These are phyloP conservation scores for Sinelater perroti DNA, from an alignment of 2,888 invertebrate species.

Conservation along the genomic window DNA sequence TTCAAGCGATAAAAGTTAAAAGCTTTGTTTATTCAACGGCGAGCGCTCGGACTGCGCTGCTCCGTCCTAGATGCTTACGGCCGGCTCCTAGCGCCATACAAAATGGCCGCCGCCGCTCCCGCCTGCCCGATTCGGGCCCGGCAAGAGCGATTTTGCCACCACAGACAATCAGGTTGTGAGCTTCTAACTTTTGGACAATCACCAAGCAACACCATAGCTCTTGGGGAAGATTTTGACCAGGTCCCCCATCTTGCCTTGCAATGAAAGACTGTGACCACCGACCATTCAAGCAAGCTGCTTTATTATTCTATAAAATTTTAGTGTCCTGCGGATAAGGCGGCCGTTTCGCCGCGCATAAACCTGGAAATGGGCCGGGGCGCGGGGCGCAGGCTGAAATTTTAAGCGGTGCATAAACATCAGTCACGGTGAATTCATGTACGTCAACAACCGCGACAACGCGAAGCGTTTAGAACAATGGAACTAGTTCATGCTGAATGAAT, in stretches of 20 bases:
- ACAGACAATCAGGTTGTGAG: too few species aligned
- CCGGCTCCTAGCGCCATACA: constrained; percentile 5
- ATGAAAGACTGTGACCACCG: neutral
- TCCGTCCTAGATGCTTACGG: constrained; percentile 1
- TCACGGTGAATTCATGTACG: constrained; percentile 6
- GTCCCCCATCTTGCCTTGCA: too few species aligned
- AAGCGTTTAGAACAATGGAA: constrained; percentile 24
- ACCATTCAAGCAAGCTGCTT: constrained; percentile 12
- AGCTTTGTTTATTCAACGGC: constrained; percentile 21
- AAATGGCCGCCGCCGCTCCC: too few species aligned
- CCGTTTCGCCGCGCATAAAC: constrained; percentile 13
- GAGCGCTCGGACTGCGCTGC: constrained; percentile 24
- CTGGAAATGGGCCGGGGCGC: constrained; percentile 31
- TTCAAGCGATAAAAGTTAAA: constrained; percentile 33
- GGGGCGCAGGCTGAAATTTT: constrained; percentile 19
- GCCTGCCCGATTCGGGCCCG: too few species aligned
- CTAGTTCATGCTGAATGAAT: constrained; percentile 32
- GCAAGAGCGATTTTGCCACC: too few species aligned
- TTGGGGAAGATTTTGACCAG: too few species aligned
- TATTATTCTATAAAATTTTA: constrained; percentile 24
- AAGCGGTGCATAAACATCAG: constrained; percentile 18
- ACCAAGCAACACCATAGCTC: too few species aligned
- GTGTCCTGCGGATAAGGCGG: constrained; percentile 1
- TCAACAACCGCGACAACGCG: constrained; percentile 12
- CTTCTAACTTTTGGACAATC: too few species aligned